Base-by-base conservation (phyloP, 2,797 vertebrate species). In the Loriculus beryllinus region DNA sequence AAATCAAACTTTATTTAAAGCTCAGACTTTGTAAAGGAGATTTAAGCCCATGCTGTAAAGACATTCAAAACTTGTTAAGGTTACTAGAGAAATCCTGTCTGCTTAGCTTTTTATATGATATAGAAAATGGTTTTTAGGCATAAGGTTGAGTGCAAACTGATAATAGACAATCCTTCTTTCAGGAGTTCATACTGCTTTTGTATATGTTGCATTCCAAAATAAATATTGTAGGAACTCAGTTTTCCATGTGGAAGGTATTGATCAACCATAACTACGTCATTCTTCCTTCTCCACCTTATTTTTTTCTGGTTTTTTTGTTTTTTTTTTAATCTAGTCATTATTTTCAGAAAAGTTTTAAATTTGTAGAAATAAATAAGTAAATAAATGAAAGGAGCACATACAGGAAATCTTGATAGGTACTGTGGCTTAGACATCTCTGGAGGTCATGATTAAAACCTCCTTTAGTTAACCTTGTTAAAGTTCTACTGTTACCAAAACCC, bases 381-480 rank as follows among this genome's bases (percentile, higher is more conserved):
- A 39, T 20, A 71, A 63, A 49, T 33, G 12, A 0, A 29, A 43
- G 7, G 12, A 31, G 42, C 14, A 29, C 35, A 2, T 59, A 23
- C 20, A 81, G 59, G 69, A 93, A 92, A 83, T 16, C 9, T 37
- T 75, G 57, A 59, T 85, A 91, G 47, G 25, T 65, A 51, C 17
- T 1, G 1, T 51, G 79, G 49, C 39, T 83, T 85, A 78, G 42
- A 35, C 48, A 28, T 76, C 57, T 62, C 57, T 63, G 56, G 47
- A 91, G 65, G 65, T 94, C 67, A 42, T 1, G 1, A 72, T 83
- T 86, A 88, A 93, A 92, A 69, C 47, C 57, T 91, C 85, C 49
- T 78, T 95, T 94, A 60, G 65, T 89, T 96, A 92, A 94, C 84
- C 47, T 54, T 65, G 63, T 85, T 92, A 83, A 91, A 48, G 23